Evolutionary conservation across 2,888 invertebrate species (phyloP).

Genomic region (Halocaridina rubra): DNA sequence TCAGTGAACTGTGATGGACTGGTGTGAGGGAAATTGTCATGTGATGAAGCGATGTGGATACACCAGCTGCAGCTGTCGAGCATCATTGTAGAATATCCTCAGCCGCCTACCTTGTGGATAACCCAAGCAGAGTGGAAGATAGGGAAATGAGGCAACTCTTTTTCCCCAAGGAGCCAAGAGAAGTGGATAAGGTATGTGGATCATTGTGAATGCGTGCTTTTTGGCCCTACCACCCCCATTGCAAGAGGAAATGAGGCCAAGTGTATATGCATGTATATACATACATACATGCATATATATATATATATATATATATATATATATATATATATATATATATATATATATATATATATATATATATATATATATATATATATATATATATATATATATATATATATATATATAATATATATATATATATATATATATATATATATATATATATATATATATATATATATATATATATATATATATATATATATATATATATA

Average conservation of each 20-base stretch:
- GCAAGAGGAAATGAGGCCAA: neutral
- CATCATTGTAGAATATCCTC: too few species aligned
- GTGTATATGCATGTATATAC: neutral
- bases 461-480: neutral
- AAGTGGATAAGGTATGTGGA: neutral
- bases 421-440: neutral
- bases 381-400: neutral
- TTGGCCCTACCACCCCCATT: neutral
- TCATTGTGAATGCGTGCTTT: neutral
- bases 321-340: neutral
- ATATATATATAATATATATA: neutral
- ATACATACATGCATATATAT: neutral
- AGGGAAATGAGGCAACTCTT: neutral
- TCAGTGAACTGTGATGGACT: too few species aligned
- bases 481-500: neutral
- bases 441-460: neutral
- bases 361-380: neutral
- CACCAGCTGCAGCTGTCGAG: too few species aligned
- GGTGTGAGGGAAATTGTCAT: too few species aligned
- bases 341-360: neutral
- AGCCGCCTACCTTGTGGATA: too few species aligned
- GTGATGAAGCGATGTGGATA: too few species aligned
- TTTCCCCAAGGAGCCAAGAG: neutral
- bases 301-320: neutral
- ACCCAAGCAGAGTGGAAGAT: too few species aligned